Conservation (phyloP, 92 coral and sea anemone species). For the Umimayanthus kanabou region DNA sequence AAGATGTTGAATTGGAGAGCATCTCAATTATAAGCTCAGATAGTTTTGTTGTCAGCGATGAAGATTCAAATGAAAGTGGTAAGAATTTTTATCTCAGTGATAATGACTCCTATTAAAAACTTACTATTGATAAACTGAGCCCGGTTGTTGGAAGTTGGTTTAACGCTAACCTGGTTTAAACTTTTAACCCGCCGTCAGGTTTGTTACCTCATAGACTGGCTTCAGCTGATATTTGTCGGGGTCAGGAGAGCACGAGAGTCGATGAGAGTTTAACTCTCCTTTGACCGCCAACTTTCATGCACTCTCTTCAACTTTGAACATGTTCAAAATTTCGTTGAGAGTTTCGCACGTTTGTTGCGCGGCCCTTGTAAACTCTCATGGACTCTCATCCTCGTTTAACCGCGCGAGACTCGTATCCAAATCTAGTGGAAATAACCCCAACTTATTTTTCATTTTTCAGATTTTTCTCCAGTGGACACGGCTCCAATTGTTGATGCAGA, state of each 20-base stretch:
- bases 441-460: neutral
- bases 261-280: too few relatives aligned
- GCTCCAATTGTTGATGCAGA: neutral
- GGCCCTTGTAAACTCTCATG: too few relatives aligned
- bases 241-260: too few relatives aligned
- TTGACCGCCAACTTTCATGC: too few relatives aligned
- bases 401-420: too few relatives aligned
- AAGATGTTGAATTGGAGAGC: constrained; percentile 10
- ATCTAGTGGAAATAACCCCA: neutral
- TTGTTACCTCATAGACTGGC: too few relatives aligned
- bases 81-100: neutral
- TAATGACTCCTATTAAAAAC: neutral
- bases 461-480: neutral
- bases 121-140: neutral
- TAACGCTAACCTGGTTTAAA: neutral
- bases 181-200: too few relatives aligned
- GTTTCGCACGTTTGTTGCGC: too few relatives aligned
- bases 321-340: too few relatives aligned
- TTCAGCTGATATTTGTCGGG: too few relatives aligned
- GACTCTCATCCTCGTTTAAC: too few relatives aligned
- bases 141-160: neutral
- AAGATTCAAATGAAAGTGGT: constrained; percentile 14
- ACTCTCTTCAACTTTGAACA: too few relatives aligned
- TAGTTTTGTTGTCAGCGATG: constrained; percentile 9
- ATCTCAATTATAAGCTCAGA: neutral